phyloP scores from a whole-genome alignment of 2,113 vertebrate genomes.

The Ictalurus furcatus region DNA sequence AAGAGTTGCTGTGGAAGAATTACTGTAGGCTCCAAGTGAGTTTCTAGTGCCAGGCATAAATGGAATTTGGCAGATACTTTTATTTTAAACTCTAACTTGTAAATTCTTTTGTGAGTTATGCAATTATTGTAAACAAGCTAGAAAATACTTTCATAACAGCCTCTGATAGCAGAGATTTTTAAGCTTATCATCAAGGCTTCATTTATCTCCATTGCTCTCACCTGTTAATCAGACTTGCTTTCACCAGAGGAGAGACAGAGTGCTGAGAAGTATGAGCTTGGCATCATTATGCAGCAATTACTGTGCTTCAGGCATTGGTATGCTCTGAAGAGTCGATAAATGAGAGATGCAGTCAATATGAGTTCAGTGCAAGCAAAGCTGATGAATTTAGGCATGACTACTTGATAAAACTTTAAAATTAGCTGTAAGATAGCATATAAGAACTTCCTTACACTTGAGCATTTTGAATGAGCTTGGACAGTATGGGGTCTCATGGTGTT shows the following conservation, averaged over 20 bases:
- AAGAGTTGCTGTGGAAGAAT: neutral
- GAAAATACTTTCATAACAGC: constrained; percentile 11
- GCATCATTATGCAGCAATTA: constrained; percentile 41
- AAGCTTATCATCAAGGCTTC: constrained; percentile 29
- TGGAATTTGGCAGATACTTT: neutral
- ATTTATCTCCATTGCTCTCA: constrained; percentile 14
- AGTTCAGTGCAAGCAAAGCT: constrained; percentile 14
- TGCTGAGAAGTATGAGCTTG: constrained; percentile 29
- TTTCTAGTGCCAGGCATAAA: neutral
- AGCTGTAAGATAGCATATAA: neutral
- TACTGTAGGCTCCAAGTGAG: neutral
- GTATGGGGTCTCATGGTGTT: neutral
- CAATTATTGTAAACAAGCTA: constrained; percentile 30
- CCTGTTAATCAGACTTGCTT: constrained; percentile 42
- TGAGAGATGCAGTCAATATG: constrained; percentile 41
- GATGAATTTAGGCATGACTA: constrained; percentile 4
- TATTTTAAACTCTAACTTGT: neutral
- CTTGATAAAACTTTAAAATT: neutral
- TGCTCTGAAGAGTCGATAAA: constrained; percentile 36
- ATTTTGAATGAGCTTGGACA: neutral
- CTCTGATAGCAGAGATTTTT: constrained; percentile 22
- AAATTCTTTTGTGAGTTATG: constrained; percentile 22
- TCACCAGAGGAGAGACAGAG: constrained; percentile 27
- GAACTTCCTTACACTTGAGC: neutral
- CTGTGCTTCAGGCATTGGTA: constrained; percentile 24